A percentile compares a stretch with the other conserved stretches of the same genome.
phyloP scores from a whole-genome alignment of 1,140 invertebrate genomes.

The Arion vulgaris region DNA sequence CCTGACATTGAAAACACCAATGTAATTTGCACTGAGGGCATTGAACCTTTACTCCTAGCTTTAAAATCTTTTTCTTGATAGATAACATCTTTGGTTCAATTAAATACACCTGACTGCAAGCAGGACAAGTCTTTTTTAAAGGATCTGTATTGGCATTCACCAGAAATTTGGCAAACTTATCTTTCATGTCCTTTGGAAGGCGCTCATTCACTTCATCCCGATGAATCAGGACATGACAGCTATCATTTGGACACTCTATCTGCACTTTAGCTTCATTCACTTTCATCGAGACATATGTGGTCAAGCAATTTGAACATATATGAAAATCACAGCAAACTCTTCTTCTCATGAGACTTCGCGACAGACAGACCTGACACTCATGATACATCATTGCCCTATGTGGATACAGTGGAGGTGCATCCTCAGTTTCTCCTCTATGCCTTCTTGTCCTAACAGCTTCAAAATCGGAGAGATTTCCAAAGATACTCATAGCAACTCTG shows the following conservation, averaged over 20 bases:
- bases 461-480: neutral
- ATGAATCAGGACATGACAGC: constrained; percentile 65
- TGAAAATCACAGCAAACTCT: constrained; percentile 69
- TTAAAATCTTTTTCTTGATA: constrained; percentile 47
- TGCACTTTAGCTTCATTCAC: constrained; percentile 64
- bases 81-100: constrained; percentile 31
- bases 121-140: constrained; percentile 71
- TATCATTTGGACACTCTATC: constrained; percentile 68
- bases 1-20: constrained; percentile 74
- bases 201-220: constrained; percentile 69
- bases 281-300: constrained; percentile 60
- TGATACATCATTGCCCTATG: constrained; percentile 28
- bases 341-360: constrained; percentile 59
- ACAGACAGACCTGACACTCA: constrained; percentile 60
- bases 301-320: constrained; percentile 69
- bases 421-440: neutral
- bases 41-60: constrained; percentile 54
- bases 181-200: constrained; percentile 60
- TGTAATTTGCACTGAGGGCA: constrained; percentile 69
- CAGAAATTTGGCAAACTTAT: constrained; percentile 69
- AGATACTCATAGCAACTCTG: constrained; percentile 4
- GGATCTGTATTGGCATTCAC: constrained; percentile 70
- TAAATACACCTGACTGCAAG: constrained; percentile 59
- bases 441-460: neutral
- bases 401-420: constrained; percentile 33